These are phyloP conservation scores for Hippocampus zosterae DNA, from an alignment of 2,113 vertebrate genomes.

Conservation along the genomic window DNA sequence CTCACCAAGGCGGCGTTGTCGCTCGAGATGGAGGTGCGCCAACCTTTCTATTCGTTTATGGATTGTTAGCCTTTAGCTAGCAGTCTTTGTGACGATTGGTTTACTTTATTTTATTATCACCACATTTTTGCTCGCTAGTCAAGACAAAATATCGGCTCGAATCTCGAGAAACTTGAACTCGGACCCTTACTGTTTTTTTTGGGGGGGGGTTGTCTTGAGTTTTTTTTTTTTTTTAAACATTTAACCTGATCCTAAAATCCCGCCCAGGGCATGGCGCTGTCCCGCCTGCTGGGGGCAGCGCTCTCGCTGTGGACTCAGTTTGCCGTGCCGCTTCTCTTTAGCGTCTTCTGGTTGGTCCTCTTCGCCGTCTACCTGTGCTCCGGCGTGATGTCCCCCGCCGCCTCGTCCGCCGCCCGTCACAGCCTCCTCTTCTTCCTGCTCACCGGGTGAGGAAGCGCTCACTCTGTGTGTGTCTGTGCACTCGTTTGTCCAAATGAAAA, in stretches of 20 bases:
- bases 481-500: too few species aligned
- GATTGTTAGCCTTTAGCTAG: too few species aligned
- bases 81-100: too few species aligned
- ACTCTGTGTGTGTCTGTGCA: too few species aligned
- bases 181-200: too few species aligned
- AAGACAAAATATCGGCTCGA: too few species aligned
- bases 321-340: slow-evolving; percentile 79
- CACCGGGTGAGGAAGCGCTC: slow-evolving; percentile 68
- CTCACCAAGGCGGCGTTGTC: slow-evolving; percentile 65
- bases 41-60: not conserved
- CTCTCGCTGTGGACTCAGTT: slow-evolving; percentile 80
- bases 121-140: too few species aligned
- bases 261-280: slow-evolving; percentile 71
- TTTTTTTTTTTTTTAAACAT: not conserved
- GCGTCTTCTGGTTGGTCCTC: slow-evolving; percentile 80
- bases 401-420: slow-evolving; percentile 58
- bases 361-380: slow-evolving; percentile 75
- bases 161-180: not conserved
- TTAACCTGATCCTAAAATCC: not conserved
- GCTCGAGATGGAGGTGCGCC: slow-evolving; percentile 70
- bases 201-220: too few species aligned
- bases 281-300: slow-evolving; percentile 72
- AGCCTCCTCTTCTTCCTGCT: slow-evolving; percentile 77
- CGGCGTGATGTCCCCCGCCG: slow-evolving; percentile 47
- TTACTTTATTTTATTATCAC: too few species aligned